Percentiles rank a stretch among this genome's conserved stretches.
These are phyloP conservation scores for roundworm (Caenorhabditis elegans) DNA, from an alignment of 1,140 invertebrate genomes.

Conservation along the genomic window DNA sequence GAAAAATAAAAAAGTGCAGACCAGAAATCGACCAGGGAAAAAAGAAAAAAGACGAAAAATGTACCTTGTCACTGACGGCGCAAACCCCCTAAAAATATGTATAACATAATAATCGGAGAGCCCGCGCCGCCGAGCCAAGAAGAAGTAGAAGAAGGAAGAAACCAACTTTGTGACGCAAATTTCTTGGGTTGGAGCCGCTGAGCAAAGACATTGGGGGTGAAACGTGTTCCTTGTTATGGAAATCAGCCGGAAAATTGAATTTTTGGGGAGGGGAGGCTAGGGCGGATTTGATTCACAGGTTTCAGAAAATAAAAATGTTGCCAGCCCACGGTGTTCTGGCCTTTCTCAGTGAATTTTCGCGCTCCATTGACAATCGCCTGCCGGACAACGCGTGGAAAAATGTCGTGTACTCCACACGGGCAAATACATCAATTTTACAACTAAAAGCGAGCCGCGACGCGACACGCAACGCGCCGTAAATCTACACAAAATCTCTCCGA, in stretches of 20 bases:
- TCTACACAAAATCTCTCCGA: too few relatives aligned
- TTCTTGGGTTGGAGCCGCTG: background rate
- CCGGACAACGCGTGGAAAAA: too few relatives aligned
- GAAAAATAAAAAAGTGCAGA: background rate
- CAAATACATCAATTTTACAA: too few relatives aligned
- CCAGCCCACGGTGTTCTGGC: too few relatives aligned
- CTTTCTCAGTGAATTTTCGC: too few relatives aligned
- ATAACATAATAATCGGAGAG: slow-evolving; percentile 19
- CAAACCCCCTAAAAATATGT: background rate
- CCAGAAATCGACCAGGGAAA: background rate
- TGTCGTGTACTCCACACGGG: too few relatives aligned
- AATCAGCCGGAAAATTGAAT: background rate
- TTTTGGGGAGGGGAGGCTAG: too few relatives aligned
- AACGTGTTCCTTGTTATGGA: background rate
- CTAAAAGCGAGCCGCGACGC: too few relatives aligned
- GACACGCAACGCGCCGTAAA: too few relatives aligned
- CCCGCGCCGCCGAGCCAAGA: background rate
- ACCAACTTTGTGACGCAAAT: background rate
- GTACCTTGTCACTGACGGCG: background rate
- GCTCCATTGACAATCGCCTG: too few relatives aligned
- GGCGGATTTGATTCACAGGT: too few relatives aligned
- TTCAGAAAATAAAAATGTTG: too few relatives aligned
- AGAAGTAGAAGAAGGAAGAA: background rate
- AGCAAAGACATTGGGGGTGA: background rate
- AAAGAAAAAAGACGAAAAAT: background rate